Evolutionary conservation across 2,797 vertebrate species (phyloP), one percentile per base, ranked within the genome.

Genomic region (Chrosomus eos): DNA sequence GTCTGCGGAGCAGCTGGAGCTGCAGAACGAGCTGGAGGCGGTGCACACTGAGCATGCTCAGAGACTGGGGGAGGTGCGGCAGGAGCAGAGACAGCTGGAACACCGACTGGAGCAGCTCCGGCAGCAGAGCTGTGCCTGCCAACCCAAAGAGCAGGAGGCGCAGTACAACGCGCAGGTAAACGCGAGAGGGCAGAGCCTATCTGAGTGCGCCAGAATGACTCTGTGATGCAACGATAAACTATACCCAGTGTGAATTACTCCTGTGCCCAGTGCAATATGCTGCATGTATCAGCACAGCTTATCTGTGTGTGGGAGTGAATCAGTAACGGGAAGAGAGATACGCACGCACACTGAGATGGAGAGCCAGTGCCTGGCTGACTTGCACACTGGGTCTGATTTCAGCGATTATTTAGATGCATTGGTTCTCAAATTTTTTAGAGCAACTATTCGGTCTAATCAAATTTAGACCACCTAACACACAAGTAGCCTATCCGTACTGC

Each of bases 31-130:
- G 89, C 96, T 99, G 85, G 97, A 99, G 93, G 97, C 95, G 62
- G 95, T 98, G 91, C 97, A 99, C 93, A 96, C 93, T 53, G 97
- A 99, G 88, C 97, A 99, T 89, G 95, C 96, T 80, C 95, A 97
- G 89, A 96, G 95, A 91, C 97, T 99, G 95, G 96, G 97, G 90
- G 96, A 97, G 89, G 97, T 97, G 88, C 96, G 96, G 89, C 94
- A 97, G 92, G 98, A 99, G 85, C 98, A 99, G 92, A 95, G 96
- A 89, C 97, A 99, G 90, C 93, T 99, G 90, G 97, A 99, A 94
- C 96, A 94, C 87, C 96, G 97, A 88, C 92, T 99, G 93, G 97
- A 99, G 90, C 97, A 97, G 91, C 96, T 99, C 85, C 95, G 97
- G 91, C 97, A 97, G 91, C 98, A 99, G 86, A 96, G 96, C 85